Percentiles rank a stretch among this genome's conserved stretches.
Evolutionary conservation across 1,140 invertebrate species (phyloP).

Genomic region (Limonius californicus): DNA sequence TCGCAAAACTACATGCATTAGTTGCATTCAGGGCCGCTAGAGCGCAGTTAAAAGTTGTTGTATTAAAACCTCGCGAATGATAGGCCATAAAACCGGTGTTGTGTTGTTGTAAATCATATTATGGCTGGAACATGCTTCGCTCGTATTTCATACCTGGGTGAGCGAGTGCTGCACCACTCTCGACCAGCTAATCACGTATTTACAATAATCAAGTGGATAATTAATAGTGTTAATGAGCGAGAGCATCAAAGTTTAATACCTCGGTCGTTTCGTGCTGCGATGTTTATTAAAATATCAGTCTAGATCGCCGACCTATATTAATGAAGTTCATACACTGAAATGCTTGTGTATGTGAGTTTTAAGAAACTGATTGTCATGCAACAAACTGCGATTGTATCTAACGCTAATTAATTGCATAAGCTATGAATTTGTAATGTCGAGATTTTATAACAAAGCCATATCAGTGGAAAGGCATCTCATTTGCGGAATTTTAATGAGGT

Average conservation of each 20-base stretch:
- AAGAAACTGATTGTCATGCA: no score
- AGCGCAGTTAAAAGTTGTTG: conserved; percentile 15
- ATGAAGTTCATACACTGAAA: no score
- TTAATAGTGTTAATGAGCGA: neutral
- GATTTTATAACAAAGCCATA: no score
- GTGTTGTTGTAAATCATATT: conserved; percentile 20
- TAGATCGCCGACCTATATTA: no score
- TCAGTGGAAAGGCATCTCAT: no score
- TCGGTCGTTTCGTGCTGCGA: neutral
- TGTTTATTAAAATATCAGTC: no score
- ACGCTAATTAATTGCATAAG: no score
- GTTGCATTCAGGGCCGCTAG: conserved; percentile 5
- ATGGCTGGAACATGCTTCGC: neutral
- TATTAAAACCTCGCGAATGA: conserved; percentile 18
- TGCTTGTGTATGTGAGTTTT: no score
- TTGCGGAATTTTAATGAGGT: no score
- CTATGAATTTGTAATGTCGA: no score
- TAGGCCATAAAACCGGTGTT: conserved; percentile 18
- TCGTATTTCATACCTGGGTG: conserved; percentile 2
- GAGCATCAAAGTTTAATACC: conserved; percentile 6
- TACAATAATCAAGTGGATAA: neutral
- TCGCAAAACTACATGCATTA: neutral
- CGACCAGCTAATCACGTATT: neutral
- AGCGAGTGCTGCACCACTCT: neutral
- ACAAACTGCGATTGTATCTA: no score